phyloP scores from a whole-genome alignment of 2,888 invertebrate genomes.

The Pristionchus japonicus region DNA sequence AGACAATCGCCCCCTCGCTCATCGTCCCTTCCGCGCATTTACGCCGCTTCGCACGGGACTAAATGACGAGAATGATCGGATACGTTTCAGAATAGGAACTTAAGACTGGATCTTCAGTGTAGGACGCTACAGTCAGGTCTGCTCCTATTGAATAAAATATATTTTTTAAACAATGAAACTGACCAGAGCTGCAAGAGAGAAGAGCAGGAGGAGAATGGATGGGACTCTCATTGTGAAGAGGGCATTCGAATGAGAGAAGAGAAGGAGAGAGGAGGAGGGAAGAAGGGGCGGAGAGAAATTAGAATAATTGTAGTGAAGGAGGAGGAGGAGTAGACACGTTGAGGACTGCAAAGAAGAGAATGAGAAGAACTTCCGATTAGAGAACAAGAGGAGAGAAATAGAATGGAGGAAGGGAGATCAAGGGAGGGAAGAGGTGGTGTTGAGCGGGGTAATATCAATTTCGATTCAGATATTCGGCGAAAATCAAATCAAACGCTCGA shows the following conservation, averaged over 20 bases:
- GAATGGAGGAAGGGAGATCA: background rate
- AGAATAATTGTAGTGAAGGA: constrained; percentile 32
- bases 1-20: constrained; percentile 71
- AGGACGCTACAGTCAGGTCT: background rate
- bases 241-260: constrained; percentile 23
- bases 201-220: constrained; percentile 1
- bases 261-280: background rate
- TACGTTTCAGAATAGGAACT: background rate
- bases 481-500: background rate
- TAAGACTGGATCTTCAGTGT: background rate
- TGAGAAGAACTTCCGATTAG: background rate
- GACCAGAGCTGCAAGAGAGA: background rate
- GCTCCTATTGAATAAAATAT: background rate
- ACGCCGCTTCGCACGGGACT: constrained; percentile 65
- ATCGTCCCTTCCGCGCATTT: constrained; percentile 71
- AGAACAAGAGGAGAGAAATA: background rate
- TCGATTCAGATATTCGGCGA: background rate
- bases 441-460: background rate
- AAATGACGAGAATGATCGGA: constrained; percentile 32
- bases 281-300: constrained; percentile 14
- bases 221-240: constrained; percentile 4
- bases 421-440: background rate
- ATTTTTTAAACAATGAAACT: background rate
- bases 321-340: constrained; percentile 4
- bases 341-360: constrained; percentile 22